Conservation (phyloP, 2,888 invertebrate species). For the Lissocephala sabroskyi region DNA sequence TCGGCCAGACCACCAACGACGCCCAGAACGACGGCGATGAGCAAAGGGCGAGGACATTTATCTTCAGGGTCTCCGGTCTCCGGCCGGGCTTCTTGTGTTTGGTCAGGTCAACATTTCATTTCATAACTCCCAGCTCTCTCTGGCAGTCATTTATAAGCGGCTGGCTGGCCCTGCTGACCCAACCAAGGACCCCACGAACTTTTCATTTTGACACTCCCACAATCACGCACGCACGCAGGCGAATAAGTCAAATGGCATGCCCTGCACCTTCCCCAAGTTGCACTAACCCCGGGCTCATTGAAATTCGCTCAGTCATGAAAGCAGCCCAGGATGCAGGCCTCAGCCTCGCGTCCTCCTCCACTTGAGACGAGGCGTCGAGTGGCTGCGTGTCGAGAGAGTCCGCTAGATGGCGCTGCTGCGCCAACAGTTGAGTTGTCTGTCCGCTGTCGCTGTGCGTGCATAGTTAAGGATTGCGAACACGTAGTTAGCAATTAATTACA, state of each 20-base stretch:
- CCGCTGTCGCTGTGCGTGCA: slow-evolving; percentile 1
- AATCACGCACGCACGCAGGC: too few species aligned
- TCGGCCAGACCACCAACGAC: slow-evolving; percentile 19
- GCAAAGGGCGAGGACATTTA: slow-evolving; percentile 19
- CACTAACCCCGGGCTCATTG: slow-evolving; percentile 20
- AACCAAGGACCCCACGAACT: too few species aligned
- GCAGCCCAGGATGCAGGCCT: too few species aligned
- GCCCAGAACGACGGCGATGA: slow-evolving; percentile 4
- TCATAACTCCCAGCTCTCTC: slow-evolving; percentile 41
- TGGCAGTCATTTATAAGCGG: slow-evolving; percentile 1
- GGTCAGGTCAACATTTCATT: too few species aligned
- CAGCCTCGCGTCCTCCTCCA: background rate
- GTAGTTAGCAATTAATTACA: slow-evolving; percentile 59
- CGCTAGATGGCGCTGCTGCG: too few species aligned
- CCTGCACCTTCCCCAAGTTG: too few species aligned
- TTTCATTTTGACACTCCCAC: too few species aligned
- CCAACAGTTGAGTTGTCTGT: too few species aligned
- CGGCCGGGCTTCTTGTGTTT: too few species aligned
- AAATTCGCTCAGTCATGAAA: slow-evolving; percentile 3
- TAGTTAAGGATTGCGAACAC: slow-evolving; percentile 29
- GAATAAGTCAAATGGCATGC: too few species aligned
- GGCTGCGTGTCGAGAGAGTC: background rate
- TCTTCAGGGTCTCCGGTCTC: slow-evolving; percentile 14
- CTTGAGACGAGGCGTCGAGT: slow-evolving; percentile 21
- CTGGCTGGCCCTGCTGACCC: too few species aligned